phyloP scores from a whole-genome alignment of 2,888 invertebrate genomes.

The Thyatira batis region DNA sequence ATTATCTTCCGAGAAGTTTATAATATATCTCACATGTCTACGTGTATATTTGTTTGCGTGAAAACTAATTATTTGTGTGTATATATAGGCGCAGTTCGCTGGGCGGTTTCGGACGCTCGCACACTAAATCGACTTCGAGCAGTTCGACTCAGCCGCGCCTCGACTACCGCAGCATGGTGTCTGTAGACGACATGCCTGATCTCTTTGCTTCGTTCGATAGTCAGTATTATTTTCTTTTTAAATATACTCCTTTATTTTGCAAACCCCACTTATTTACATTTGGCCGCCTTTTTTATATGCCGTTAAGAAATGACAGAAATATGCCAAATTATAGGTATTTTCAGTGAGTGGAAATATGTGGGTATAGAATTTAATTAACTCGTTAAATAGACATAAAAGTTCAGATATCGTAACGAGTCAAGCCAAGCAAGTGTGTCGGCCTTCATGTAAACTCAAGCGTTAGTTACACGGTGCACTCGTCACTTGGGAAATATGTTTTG shows the following conservation, averaged over 20 bases:
- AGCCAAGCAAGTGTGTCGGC: too few relatives aligned
- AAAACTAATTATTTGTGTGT: conserved; percentile 6
- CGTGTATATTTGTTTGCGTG: neutral
- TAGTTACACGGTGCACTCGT: too few relatives aligned
- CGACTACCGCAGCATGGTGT: conserved; percentile 96
- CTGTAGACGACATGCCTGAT: conserved; percentile 97
- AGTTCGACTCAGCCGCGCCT: conserved; percentile 87
- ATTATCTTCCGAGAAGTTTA: neutral
- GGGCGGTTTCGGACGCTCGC: conserved; percentile 91
- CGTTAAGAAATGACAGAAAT: too few relatives aligned
- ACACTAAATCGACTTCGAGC: conserved; percentile 84
- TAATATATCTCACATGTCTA: neutral
- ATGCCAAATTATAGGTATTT: too few relatives aligned
- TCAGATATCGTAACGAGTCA: too few relatives aligned
- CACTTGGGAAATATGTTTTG: too few relatives aligned
- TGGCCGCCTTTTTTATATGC: too few relatives aligned
- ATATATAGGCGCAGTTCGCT: conserved; percentile 89
- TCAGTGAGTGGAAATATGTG: too few relatives aligned
- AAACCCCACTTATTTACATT: neutral
- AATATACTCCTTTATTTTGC: neutral
- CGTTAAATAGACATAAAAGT: too few relatives aligned
- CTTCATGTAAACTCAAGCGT: too few relatives aligned
- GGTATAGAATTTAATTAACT: too few relatives aligned
- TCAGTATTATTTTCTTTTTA: conserved; percentile 77
- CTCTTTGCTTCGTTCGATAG: conserved; percentile 97